A percentile compares a stretch with the other conserved stretches of the same genome.
phyloP scores from a whole-genome alignment of 2,888 invertebrate species.

The Junonia oenone region DNA sequence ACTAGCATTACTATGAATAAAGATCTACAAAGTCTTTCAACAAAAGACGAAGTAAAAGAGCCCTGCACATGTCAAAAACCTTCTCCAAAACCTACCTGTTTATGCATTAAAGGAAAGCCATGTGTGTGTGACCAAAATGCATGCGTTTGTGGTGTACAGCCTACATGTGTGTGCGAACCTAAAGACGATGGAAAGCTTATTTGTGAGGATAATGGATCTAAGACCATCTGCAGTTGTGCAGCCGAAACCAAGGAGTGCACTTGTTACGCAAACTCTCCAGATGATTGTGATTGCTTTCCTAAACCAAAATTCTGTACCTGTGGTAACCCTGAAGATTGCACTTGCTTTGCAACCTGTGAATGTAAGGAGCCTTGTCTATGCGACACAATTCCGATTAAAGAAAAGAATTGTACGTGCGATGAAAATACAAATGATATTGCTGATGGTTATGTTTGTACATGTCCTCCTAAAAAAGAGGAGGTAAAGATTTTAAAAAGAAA shows the following conservation, averaged over 20 bases:
- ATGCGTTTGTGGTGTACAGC: conserved; percentile 55
- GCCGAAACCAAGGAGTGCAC: conserved; percentile 41
- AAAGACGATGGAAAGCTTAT: conserved; percentile 34
- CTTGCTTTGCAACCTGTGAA: conserved; percentile 51
- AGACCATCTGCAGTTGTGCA: conserved; percentile 50
- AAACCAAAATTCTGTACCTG: conserved; percentile 46
- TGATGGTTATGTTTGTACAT: conserved; percentile 41
- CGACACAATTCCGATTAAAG: conserved; percentile 37
- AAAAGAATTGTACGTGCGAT: conserved; percentile 48
- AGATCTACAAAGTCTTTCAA: conserved; percentile 22
- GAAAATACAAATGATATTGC: conserved; percentile 35
- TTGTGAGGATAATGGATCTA: conserved; percentile 43
- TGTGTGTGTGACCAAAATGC: conserved; percentile 45
- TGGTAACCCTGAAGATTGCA: conserved; percentile 54
- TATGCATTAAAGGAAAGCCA: conserved; percentile 48
- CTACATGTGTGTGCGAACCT: conserved; percentile 52
- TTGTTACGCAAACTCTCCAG: conserved; percentile 38
- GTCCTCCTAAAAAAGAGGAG: conserved; percentile 37
- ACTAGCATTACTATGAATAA: not conserved
- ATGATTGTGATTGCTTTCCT: conserved; percentile 50
- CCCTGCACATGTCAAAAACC: conserved; percentile 56
- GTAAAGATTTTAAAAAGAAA: conserved; percentile 49
- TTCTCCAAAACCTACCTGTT: conserved; percentile 41
- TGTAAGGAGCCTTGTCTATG: conserved; percentile 58
- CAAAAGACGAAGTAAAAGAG: conserved; percentile 29